These are phyloP conservation scores for Cichladusa arquata DNA, from an alignment of 2,113 vertebrate genomes.

Conservation along the genomic window DNA sequence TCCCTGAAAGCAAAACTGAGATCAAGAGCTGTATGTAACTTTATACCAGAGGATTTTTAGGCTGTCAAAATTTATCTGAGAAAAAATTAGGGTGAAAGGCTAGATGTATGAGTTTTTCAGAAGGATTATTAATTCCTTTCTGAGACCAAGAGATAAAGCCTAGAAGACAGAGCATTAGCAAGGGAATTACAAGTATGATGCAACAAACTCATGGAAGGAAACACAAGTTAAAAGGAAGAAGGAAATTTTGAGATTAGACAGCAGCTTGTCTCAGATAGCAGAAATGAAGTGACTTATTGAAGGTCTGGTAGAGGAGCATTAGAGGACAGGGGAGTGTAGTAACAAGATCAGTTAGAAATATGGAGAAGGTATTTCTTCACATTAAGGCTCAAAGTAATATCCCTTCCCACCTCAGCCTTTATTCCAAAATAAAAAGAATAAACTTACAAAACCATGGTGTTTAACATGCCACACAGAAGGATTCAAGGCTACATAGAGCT, in stretches of 20 bases:
- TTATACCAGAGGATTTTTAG: background rate
- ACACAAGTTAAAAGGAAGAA: background rate
- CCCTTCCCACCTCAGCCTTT: background rate
- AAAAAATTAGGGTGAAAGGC: constrained; percentile 6
- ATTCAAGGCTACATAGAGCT: accelerated
- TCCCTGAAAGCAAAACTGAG: background rate
- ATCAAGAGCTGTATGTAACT: background rate
- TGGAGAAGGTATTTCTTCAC: background rate
- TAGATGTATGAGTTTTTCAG: background rate
- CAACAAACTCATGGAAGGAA: background rate
- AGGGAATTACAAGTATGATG: background rate
- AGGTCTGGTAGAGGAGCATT: background rate
- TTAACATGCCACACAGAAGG: background rate
- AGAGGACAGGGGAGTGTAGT: background rate
- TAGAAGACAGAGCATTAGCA: background rate
- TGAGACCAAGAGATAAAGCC: constrained; percentile 20
- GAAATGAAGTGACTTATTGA: background rate
- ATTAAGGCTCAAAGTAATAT: background rate
- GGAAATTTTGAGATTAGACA: background rate
- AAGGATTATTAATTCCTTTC: constrained; percentile 25
- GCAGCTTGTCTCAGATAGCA: background rate
- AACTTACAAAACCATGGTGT: background rate
- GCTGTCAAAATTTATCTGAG: background rate
- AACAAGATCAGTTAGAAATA: background rate
- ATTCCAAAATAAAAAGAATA: background rate